Evolutionary conservation across 2,113 vertebrate genomes (phyloP).

Genomic region (Poeciliopsis occidentalis): DNA sequence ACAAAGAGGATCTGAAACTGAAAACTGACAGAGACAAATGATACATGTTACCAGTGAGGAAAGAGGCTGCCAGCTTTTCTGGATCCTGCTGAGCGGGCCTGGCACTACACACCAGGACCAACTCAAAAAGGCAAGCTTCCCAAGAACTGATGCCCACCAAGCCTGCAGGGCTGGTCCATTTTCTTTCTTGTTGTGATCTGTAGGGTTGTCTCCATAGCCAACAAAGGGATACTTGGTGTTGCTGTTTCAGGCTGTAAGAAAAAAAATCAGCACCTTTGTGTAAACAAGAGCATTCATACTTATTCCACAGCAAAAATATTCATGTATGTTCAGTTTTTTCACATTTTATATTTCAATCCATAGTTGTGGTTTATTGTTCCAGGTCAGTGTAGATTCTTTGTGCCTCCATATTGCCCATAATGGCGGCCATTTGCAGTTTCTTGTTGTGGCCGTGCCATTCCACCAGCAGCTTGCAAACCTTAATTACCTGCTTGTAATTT

Average conservation of each 20-base stretch:
- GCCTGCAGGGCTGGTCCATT: background rate
- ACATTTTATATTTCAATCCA: too few relatives aligned
- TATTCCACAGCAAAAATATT: background rate
- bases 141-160: background rate
- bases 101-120: background rate
- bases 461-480: background rate
- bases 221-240: too few relatives aligned
- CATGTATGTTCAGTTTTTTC: background rate
- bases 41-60: background rate
- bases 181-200: background rate
- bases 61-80: background rate
- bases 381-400: slow-evolving; percentile 17
- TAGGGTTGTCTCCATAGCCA: too few relatives aligned
- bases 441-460: slow-evolving; percentile 27
- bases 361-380: slow-evolving; percentile 21
- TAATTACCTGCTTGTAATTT: slow-evolving; percentile 9
- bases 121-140: background rate
- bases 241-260: too few relatives aligned
- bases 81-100: slow-evolving; percentile 2
- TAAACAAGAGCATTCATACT: background rate
- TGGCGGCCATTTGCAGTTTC: slow-evolving; percentile 16
- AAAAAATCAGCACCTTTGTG: background rate
- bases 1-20: background rate
- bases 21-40: background rate
- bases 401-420: slow-evolving; percentile 32